Conservation (phyloP, 2,113 vertebrate genomes). For the Xyliphius kryptos region DNA sequence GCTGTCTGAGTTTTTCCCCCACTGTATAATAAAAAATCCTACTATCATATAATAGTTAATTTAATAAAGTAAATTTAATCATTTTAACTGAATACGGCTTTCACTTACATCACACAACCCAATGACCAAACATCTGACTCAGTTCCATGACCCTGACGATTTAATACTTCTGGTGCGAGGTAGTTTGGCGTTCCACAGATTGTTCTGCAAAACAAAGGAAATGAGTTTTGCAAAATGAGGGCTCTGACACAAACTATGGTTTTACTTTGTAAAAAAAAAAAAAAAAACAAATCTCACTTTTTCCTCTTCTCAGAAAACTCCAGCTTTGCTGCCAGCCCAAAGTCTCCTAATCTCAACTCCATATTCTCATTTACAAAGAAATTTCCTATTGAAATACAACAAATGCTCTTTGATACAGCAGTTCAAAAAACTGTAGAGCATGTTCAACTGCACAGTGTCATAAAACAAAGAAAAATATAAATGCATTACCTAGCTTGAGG, state of each 20-base stretch:
- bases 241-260: background rate
- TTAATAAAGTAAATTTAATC: no score
- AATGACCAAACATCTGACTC: constrained; percentile 96
- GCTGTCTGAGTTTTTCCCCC: background rate
- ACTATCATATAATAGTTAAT: no score
- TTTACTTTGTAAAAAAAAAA: background rate
- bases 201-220: constrained; percentile 64
- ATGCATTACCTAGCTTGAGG: constrained; percentile 83
- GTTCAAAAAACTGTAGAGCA: no score
- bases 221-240: constrained; percentile 15
- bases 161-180: constrained; percentile 93
- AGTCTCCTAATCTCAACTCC: constrained; percentile 94
- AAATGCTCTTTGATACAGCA: no score
- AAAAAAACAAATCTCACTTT: constrained; percentile 75
- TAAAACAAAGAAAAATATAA: background rate
- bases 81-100: no score
- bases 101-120: constrained; percentile 93
- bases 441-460: background rate
- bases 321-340: constrained; percentile 85
- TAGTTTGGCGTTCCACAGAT: constrained; percentile 98
- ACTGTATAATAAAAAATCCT: no score
- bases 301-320: constrained; percentile 85
- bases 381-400: constrained; percentile 72
- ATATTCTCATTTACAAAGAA: constrained; percentile 99
- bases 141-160: constrained; percentile 88